Base-by-base conservation (phyloP, 2,888 invertebrate genomes). In the Zaprionus obscuricornis region DNA sequence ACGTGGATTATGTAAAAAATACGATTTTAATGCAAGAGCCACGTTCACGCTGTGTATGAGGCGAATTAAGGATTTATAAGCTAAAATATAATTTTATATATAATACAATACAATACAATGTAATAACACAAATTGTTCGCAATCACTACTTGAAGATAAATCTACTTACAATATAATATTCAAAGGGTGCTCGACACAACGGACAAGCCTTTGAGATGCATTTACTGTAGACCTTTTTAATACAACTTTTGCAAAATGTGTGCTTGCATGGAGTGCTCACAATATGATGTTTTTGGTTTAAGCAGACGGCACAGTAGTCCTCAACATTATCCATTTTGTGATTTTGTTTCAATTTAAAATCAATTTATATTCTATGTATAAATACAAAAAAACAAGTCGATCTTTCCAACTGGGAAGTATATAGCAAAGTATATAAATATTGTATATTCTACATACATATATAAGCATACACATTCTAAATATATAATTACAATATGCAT, bases 161-260 rank as follows among this genome's bases (percentile, higher is more conserved):
- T n/a, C 22, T 42, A 63, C 82, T 82, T 34, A 76, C 76, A 43
- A 82, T 20, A 33, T 65, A 78, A 43, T 85, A 78, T n/a, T 52
- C 45, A 11, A 78, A 42, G 5, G 78, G 67, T 1, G 57, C 54
- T 1, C 78, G 74, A 14, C 78, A 78, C 27, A 78, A 18, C 1
- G 78, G 78, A 37, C 78, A 78, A 0, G 20, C 17, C 18, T 74
- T 85, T 4, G 26, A 4, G 8, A 36, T 1, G 10, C 82, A 51
- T 16, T 17, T 1, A 0, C 14, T 10, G 40, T 68, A 78, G 11
- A 68, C 67, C 2, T 52, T 45, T 26, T 34, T 59, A 0, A 78
- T 34, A 31, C 78, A 78, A 1, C 27, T 18, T 20, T 71, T 65
- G 43, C 78, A 78, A 14, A 78, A 85, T 4, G 52, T 43, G 27